phyloP scores from a whole-genome alignment of 2,797 vertebrate species.

The Argentina silus region DNA sequence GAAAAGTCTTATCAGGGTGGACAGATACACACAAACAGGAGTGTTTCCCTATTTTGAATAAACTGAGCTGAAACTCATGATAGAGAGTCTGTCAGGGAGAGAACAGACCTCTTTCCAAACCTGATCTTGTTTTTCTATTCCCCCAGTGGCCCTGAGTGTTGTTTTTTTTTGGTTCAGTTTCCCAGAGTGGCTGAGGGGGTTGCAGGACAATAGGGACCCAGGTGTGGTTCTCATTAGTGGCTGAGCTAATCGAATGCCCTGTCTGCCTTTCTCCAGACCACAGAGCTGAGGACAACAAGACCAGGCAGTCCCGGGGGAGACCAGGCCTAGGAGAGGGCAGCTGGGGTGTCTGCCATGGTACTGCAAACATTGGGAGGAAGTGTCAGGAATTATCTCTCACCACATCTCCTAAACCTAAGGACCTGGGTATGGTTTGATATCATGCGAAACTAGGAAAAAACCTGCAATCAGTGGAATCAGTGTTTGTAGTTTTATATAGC shows the following conservation, averaged over 20 bases:
- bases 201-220: constrained; percentile 59
- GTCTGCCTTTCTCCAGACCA: constrained; percentile 9
- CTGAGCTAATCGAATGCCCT: constrained; percentile 16
- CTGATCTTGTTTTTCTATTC: neutral
- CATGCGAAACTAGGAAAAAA: no score
- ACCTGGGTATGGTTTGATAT: neutral
- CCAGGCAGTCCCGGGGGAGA: constrained; percentile 5
- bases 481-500: no score
- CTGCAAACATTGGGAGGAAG: constrained; percentile 39
- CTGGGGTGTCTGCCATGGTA: constrained; percentile 57
- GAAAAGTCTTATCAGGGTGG: neutral
- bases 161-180: constrained; percentile 9
- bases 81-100: neutral
- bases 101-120: neutral
- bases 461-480: no score
- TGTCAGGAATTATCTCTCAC: constrained; percentile 18
- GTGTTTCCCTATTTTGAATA: neutral
- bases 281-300: neutral
- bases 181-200: constrained; percentile 20
- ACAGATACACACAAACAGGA: neutral
- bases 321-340: neutral
- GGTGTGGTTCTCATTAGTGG: constrained; percentile 13
- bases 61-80: neutral
- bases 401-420: constrained; percentile 1
- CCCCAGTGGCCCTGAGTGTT: neutral